phyloP scores from a whole-genome alignment of 2,113 vertebrate species.

The Xenopus borealis region DNA sequence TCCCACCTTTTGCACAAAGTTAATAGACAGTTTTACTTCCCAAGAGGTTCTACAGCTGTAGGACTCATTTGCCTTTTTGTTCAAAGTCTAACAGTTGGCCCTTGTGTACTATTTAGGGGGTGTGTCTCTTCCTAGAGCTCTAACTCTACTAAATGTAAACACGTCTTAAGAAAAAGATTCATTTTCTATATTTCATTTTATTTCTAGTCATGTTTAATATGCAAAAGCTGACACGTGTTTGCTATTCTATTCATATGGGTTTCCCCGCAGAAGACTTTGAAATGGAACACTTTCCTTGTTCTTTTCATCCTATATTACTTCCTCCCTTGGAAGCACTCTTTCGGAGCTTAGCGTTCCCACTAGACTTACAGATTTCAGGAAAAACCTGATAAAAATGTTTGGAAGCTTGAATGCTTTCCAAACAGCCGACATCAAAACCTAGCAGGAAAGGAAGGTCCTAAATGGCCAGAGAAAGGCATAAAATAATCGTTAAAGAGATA shows the following conservation, averaged over 20 bases:
- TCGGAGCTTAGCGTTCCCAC: constrained; percentile 55
- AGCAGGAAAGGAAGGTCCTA: not conserved
- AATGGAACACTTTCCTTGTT: constrained; percentile 60
- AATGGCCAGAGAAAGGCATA: not conserved
- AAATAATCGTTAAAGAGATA: too few species aligned
- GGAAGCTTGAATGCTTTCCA: constrained; percentile 61
- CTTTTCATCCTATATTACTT: constrained; percentile 64
- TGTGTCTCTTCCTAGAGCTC: not conserved
- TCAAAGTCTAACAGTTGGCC: not conserved
- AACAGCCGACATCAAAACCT: constrained; percentile 29
- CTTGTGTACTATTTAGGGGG: not conserved
- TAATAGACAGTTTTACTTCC: not conserved
- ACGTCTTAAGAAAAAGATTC: not conserved
- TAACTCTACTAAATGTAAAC: not conserved
- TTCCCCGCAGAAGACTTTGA: constrained; percentile 63
- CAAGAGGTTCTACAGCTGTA: not conserved
- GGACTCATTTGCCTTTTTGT: not conserved
- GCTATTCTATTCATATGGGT: constrained; percentile 50
- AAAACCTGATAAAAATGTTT: constrained; percentile 59
- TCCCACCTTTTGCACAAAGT: not conserved
- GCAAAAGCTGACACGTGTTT: constrained; percentile 49
- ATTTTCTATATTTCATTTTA: not conserved
- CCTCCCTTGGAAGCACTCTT: constrained; percentile 58
- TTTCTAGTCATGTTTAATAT: constrained; percentile 1
- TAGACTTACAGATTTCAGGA: constrained; percentile 61